A percentile compares a stretch with the other conserved stretches of the same genome.
phyloP scores from a whole-genome alignment of 2,797 vertebrate species.

The Oreortyx pictus region DNA sequence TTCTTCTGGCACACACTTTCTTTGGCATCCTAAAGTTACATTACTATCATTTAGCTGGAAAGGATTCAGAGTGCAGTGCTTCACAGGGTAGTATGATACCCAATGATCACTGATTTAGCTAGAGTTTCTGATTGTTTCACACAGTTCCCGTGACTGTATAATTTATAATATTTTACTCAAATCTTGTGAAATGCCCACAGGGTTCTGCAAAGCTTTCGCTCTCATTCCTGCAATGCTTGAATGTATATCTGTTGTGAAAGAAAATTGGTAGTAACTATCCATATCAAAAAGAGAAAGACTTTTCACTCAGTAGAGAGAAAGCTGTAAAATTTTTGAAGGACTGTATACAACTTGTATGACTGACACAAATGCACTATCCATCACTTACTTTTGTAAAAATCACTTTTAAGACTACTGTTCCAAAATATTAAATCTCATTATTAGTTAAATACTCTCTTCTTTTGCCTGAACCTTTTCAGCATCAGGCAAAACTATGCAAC shows the following conservation, averaged over 20 bases:
- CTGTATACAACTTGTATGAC: background rate
- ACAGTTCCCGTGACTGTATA: background rate
- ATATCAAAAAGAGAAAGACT: background rate
- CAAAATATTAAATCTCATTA: background rate
- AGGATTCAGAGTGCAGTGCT: background rate
- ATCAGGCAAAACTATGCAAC: background rate
- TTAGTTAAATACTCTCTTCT: background rate
- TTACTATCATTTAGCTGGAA: background rate
- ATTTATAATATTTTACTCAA: background rate
- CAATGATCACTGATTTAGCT: background rate
- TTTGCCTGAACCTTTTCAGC: background rate
- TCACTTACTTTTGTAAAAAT: background rate
- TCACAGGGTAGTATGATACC: background rate
- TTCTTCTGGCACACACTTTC: background rate
- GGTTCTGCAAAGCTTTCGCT: background rate
- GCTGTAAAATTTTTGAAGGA: background rate
- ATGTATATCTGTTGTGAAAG: background rate
- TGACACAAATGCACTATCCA: background rate
- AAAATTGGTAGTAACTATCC: background rate
- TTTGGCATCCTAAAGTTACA: background rate
- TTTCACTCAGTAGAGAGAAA: background rate
- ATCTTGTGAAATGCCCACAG: background rate
- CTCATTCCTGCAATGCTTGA: background rate
- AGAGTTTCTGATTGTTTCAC: background rate
- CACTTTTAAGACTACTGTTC: background rate